phyloP scores from a whole-genome alignment of 2,797 vertebrate genomes.

The Potorous gilbertii region DNA sequence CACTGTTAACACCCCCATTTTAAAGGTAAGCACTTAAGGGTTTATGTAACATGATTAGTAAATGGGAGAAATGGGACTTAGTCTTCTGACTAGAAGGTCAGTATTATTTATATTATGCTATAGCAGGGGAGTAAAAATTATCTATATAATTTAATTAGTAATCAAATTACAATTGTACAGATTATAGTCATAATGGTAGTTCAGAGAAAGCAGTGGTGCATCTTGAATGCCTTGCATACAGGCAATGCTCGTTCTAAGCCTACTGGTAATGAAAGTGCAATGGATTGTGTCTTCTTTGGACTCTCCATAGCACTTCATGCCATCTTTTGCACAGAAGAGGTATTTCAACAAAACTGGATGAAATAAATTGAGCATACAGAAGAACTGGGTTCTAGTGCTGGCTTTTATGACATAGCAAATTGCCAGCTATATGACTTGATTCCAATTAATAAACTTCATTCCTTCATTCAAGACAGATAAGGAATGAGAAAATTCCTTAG shows the following conservation, averaged over 20 bases:
- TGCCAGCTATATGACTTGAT: not conserved
- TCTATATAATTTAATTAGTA: not conserved
- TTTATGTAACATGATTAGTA: not conserved
- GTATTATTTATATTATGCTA: not conserved
- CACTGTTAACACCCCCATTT: not conserved
- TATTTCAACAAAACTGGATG: not conserved
- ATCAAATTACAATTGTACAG: not conserved
- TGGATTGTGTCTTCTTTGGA: not conserved
- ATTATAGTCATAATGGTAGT: not conserved
- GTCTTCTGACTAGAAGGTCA: not conserved
- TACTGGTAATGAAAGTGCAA: not conserved
- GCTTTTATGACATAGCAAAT: not conserved
- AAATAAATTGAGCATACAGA: not conserved
- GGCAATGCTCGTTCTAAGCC: not conserved
- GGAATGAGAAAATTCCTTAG: not conserved
- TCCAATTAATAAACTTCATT: not conserved
- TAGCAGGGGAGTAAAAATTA: not conserved
- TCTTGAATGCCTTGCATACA: not conserved
- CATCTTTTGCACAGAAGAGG: not conserved
- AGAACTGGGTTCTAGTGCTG: not conserved
- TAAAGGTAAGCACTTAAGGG: not conserved
- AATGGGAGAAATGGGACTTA: not conserved
- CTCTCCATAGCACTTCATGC: not conserved
- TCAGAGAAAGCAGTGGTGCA: not conserved
- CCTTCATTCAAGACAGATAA: not conserved